Base-by-base conservation (phyloP, 2,888 invertebrate genomes). In the Salticus scenicus region DNA sequence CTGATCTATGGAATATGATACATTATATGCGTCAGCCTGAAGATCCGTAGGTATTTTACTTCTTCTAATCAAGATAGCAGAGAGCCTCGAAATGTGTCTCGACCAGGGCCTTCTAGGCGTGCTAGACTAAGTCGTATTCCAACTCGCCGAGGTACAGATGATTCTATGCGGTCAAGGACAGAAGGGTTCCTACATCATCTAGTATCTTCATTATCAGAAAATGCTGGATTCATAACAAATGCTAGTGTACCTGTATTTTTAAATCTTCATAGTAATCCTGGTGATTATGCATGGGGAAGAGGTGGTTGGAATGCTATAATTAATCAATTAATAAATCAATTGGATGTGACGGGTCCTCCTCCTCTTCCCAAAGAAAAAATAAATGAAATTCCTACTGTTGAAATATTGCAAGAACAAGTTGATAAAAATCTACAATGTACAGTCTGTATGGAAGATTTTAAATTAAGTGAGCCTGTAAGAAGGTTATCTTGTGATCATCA, bases 381-480 rank as follows among this genome's bases (percentile, higher is more conserved):
- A 89, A 95, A 95, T 72, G 94, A 95, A 90, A 94, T 99, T 90
- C 96, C 97, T 80, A 94, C 93, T 80, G 94, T 95, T 74, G 92
- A 93, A 86, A 94, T 98, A 88, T 94, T 94, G 17, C 93, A 94
- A 89, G 94, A 94, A 89, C 96, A 97, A 92, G 95, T 96, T 87
- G 88, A 93, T 87, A 94, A 88, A 73, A 87, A 95, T 91, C 92
- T 96, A 33, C 96, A 98, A 89, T 99, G 98, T 92, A 97, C 97
- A 0, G 96, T 99, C 2, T 99, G 98, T 92, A 98, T 98, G 98
- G 98, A 98, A 90, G 96, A 96, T 91, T 98, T 94, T 91, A 92
- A 92, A 89, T 91, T 93, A 90, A 94, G 94, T 72, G 97, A 97
- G 91, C 93, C 93, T 87, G 96, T 96, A 30, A 94, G 95, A 86